phyloP scores from a whole-genome alignment of 2,113 vertebrate species.

The Catharus bicknelli region DNA sequence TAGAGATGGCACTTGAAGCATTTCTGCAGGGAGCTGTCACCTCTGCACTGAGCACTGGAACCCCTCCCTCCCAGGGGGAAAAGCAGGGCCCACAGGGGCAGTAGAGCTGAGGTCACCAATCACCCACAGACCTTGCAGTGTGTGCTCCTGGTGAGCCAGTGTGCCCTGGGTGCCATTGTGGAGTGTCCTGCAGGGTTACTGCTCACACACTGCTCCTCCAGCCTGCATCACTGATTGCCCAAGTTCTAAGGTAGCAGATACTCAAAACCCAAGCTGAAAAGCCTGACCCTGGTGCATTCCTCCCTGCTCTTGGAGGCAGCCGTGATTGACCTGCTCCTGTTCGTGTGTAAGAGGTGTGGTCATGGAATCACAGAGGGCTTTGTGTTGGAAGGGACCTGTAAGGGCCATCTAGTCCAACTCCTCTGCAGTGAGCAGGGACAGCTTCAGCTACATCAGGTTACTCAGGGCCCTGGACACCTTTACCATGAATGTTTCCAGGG shows the following conservation, averaged over 20 bases:
- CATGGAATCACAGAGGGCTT: not conserved
- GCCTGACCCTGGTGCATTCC: not conserved
- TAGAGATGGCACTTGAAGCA: not conserved
- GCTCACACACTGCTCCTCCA: not conserved
- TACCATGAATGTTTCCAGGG: not conserved
- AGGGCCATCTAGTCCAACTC: not conserved
- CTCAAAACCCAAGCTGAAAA: not conserved
- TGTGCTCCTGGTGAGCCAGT: not conserved
- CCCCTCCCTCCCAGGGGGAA: not conserved
- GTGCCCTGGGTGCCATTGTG: not conserved
- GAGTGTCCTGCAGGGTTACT: not conserved
- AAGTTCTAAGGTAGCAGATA: not conserved
- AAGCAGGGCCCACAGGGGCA: too few relatives aligned
- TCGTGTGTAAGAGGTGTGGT: not conserved
- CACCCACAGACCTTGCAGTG: rapidly evolving
- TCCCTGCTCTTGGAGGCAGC: not conserved
- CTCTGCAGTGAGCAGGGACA: not conserved
- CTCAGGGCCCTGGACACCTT: not conserved
- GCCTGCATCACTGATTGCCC: not conserved
- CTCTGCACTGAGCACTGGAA: rapidly evolving
- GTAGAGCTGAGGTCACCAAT: not conserved
- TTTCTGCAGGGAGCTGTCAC: not conserved
- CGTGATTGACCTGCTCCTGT: not conserved
- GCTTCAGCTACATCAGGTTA: not conserved
- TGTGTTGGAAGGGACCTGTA: not conserved